phyloP scores from a whole-genome alignment of 2,888 invertebrate genomes.

The Brachyopa scutellaris region DNA sequence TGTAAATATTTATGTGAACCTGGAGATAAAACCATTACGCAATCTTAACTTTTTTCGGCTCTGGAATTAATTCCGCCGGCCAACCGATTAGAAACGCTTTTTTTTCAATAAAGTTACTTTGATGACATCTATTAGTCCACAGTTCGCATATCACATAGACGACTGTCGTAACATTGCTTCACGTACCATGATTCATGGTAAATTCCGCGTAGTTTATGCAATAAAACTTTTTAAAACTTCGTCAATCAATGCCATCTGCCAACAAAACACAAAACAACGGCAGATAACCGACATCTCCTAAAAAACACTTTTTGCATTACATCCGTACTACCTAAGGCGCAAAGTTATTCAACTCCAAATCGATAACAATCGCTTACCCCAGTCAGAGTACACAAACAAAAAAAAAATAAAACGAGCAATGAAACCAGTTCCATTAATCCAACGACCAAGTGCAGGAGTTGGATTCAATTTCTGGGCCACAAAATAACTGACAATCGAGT shows the following conservation, averaged over 20 bases:
- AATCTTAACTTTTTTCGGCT: too few species aligned
- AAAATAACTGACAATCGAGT: conserved; percentile 64
- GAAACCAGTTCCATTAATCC: conserved; percentile 39
- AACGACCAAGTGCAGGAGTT: conserved; percentile 53
- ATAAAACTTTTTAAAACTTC: too few species aligned
- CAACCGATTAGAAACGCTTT: too few species aligned
- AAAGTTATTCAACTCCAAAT: not conserved
- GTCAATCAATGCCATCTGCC: not conserved
- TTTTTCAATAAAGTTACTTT: too few species aligned
- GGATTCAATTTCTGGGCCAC: conserved; percentile 59
- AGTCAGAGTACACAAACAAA: conserved; percentile 16
- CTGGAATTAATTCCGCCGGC: too few species aligned
- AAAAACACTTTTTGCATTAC: not conserved
- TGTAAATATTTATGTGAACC: too few species aligned
- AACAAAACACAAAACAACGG: not conserved
- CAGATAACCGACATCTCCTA: not conserved
- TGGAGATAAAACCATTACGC: too few species aligned
- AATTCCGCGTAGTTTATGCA: too few species aligned
- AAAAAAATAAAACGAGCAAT: not conserved
- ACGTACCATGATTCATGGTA: too few species aligned
- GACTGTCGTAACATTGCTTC: too few species aligned
- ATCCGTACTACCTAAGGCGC: not conserved
- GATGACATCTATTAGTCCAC: too few species aligned
- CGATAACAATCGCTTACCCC: conserved; percentile 21
- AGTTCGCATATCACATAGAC: too few species aligned